Evolutionary conservation across 2,888 invertebrate species (phyloP), one percentile per base, ranked within the genome.

Genomic region (Pelosia muscerda): DNA sequence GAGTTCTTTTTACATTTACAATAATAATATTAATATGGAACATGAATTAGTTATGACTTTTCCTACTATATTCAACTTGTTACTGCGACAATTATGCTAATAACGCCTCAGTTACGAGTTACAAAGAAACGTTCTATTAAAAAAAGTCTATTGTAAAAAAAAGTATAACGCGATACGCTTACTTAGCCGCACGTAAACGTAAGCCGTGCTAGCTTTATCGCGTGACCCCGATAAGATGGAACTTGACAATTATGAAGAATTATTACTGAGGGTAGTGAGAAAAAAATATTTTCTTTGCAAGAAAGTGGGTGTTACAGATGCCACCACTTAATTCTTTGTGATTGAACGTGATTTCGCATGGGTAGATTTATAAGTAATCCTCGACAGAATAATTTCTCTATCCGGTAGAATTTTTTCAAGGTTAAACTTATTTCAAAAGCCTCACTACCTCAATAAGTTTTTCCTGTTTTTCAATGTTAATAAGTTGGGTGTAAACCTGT

Each of bases 191-290:
- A 69, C 59, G 60, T 61, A 22, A 56, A 68, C 53, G 63, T 63
- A n/a, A 31, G 19, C 15, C 61, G 4, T 38, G 22, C 26, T 54
- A 25, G 10, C 19, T 19, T 25, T 38, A 38, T 80, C 78, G 81
- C 82, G 85, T 84, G 84, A 78, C 81, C 64, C 73, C 78, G 79
- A 81, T 82, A 81, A 80, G 73, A 68, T 67, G 73, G 59, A 34
- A 65, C 75, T 72, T 82, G 83, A 85, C 85, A 81, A 86, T 86
- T 85, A 84, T 80, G 70, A 82, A 78, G 78, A 82, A 84, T 81
- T 79, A 83, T 79, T 74, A 69, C 73, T 28, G 38, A 62, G 26
- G 58, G 58, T 64, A 74, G 62, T 63, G 38, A 74, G 75, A 75
- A 77, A 78, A 75, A 72, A 66, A 62, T 66, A 72, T 72, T 79